Evolutionary conservation across 2,888 invertebrate species (phyloP).

Genomic region (Eupithecia insigniata): DNA sequence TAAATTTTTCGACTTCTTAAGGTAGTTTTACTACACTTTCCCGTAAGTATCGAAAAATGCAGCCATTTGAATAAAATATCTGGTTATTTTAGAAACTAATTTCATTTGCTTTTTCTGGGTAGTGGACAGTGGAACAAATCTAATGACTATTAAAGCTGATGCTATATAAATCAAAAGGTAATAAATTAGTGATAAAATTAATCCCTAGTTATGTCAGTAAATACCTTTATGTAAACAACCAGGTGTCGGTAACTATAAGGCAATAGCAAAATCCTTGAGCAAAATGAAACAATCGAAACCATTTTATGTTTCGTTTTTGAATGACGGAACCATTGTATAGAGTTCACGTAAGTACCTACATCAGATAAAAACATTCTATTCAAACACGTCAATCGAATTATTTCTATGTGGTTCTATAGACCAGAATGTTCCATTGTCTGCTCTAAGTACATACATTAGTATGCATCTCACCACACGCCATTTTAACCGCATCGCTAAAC

Average conservation of each 20-base stretch:
- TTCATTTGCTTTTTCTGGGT: neutral
- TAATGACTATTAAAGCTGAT: neutral
- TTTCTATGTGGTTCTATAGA: neutral
- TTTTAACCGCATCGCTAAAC: constrained; percentile 50
- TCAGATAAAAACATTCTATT: constrained; percentile 5
- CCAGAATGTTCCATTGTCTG: constrained; percentile 55
- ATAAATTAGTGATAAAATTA: neutral
- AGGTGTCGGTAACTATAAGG: neutral
- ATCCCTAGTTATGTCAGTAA: neutral
- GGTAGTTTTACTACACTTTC: neutral
- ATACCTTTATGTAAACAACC: neutral
- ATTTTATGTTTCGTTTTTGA: neutral
- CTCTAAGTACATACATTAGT: constrained; percentile 44
- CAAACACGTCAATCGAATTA: neutral
- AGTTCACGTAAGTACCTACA: neutral
- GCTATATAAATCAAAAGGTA: neutral
- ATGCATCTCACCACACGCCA: constrained; percentile 57
- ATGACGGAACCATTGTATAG: constrained; percentile 4
- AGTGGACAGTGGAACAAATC: neutral
- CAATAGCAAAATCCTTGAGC: neutral
- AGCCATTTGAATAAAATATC: neutral
- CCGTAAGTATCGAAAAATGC: neutral
- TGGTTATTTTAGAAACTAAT: neutral
- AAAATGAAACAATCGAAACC: constrained; percentile 1
- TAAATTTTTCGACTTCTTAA: neutral